A percentile compares a stretch with the other conserved stretches of the same genome.
phyloP scores from a whole-genome alignment of 2,888 invertebrate genomes.

The Hesperia comma region DNA sequence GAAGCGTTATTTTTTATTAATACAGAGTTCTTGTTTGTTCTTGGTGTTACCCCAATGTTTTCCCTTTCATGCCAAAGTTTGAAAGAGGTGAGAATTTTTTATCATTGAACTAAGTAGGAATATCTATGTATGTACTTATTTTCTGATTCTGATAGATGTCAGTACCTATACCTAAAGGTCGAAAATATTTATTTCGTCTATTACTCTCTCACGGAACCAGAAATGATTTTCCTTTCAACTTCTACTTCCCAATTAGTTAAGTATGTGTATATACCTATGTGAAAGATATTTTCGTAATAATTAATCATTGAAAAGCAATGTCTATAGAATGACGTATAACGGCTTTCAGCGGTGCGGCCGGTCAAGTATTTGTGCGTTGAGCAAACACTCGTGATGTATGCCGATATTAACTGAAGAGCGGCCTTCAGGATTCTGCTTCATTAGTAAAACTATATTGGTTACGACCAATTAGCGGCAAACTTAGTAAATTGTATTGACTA shows the following conservation, averaged over 20 bases:
- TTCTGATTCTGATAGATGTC: no score
- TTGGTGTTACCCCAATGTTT: no score
- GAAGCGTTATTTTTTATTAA: no score
- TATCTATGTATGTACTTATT: no score
- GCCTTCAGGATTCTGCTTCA: slow-evolving; percentile 15
- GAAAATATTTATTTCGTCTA: no score
- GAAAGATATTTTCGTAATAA: slow-evolving; percentile 4
- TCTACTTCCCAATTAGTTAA: not conserved
- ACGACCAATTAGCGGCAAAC: no score
- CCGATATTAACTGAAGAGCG: slow-evolving; percentile 15
- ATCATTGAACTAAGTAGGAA: no score
- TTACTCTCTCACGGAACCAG: not conserved
- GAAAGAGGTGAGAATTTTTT: no score
- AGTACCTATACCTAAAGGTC: no score
- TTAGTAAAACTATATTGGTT: slow-evolving; percentile 14
- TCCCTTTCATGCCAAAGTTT: no score
- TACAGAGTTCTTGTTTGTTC: no score
- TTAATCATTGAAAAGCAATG: slow-evolving; percentile 17
- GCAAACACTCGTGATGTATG: slow-evolving; percentile 40
- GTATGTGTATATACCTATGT: not conserved
- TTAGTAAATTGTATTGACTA: no score
- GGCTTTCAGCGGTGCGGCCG: slow-evolving; percentile 38
- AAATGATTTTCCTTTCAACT: not conserved
- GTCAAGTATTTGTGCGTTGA: slow-evolving; percentile 44
- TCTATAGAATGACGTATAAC: slow-evolving; percentile 2